Evolutionary conservation across 1,140 invertebrate species (phyloP).

Genomic region (Drosophila sucinea): DNA sequence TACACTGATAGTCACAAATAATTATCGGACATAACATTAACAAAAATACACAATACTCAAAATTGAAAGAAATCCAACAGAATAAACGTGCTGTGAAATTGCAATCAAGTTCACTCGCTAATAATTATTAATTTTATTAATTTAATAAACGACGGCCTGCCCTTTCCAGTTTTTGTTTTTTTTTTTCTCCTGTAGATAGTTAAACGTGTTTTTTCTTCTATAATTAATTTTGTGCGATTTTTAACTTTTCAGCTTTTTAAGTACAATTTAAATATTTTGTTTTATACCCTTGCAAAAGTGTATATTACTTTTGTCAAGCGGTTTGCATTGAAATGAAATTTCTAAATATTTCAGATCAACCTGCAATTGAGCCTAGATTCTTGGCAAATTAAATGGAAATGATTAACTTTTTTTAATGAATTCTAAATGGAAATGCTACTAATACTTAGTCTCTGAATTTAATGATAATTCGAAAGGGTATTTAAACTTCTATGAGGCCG

Average conservation of each 20-base stretch:
- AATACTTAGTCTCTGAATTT: too few species aligned
- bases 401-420: too few species aligned
- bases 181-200: constrained; percentile 16
- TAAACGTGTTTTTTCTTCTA: constrained; percentile 19
- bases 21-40: constrained; percentile 19
- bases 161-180: constrained; percentile 16
- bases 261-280: background rate
- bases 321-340: too few species aligned
- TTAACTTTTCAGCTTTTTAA: background rate
- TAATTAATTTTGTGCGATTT: constrained; percentile 41
- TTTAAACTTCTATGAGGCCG: background rate
- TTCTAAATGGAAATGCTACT: too few species aligned
- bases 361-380: too few species aligned
- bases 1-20: constrained; percentile 3
- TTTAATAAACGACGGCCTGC: constrained; percentile 30
- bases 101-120: constrained; percentile 13
- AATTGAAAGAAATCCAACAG: background rate
- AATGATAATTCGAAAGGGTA: background rate
- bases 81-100: constrained; percentile 34
- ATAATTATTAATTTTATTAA: constrained; percentile 47
- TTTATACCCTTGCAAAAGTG: background rate
- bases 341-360: too few species aligned
- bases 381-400: too few species aligned
- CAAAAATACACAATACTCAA: background rate
- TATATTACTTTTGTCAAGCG: too few species aligned